A percentile compares a stretch with the other conserved stretches of the same genome.
Evolutionary conservation across 1,140 invertebrate genomes (phyloP).

Genomic region (Hirudo medicinalis): DNA sequence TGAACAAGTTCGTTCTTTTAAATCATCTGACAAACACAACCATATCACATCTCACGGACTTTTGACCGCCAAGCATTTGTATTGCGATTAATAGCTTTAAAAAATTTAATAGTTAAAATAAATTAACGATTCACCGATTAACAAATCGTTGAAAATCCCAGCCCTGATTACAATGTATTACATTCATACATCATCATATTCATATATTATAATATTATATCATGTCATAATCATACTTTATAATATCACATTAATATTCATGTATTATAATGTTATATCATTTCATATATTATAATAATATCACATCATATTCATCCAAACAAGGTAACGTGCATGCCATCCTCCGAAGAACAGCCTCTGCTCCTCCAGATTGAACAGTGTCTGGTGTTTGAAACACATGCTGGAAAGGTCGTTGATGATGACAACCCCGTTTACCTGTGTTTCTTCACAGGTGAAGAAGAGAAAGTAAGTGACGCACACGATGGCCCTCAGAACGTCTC

Average conservation of each 20-base stretch:
- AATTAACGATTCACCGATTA: no score
- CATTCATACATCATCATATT: background rate
- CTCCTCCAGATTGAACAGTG: conserved; percentile 14
- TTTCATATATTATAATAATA: background rate
- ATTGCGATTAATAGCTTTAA: no score
- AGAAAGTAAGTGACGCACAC: conserved; percentile 13
- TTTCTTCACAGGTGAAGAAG: conserved; percentile 10
- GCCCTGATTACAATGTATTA: no score
- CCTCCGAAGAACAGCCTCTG: conserved; percentile 13
- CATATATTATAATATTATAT: background rate
- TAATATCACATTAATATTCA: background rate
- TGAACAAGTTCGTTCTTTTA: no score
- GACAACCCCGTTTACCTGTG: conserved; percentile 20
- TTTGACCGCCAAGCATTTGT: no score
- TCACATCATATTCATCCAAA: no score
- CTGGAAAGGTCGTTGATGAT: conserved; percentile 19
- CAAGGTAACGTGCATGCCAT: conserved; percentile 18
- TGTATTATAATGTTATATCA: no score
- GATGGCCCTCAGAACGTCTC: conserved; percentile 14
- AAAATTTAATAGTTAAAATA: no score
- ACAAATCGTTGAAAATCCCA: no score
- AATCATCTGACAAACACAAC: no score
- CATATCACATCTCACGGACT: no score
- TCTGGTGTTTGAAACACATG: conserved; percentile 20
- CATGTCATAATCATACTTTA: background rate